These are phyloP conservation scores for Orientallactaga bullata DNA, from an alignment of 2,113 vertebrate genomes.

Conservation along the genomic window DNA sequence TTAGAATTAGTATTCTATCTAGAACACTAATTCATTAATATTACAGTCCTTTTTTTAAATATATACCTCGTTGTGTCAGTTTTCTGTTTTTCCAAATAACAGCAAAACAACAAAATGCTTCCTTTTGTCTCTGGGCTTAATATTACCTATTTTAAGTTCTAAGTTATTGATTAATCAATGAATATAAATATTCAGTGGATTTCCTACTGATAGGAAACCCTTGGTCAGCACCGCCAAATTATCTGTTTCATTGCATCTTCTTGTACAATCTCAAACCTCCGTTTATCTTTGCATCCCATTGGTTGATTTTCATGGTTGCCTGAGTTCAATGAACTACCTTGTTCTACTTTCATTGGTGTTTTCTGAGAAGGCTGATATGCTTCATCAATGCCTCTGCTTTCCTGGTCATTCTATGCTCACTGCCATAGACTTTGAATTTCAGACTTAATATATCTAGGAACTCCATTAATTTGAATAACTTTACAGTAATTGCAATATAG, in stretches of 20 bases:
- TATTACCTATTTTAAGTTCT: neutral
- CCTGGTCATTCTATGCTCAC: neutral
- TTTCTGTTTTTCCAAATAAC: conserved; percentile 26
- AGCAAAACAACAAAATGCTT: conserved; percentile 6
- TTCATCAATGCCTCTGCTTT: neutral
- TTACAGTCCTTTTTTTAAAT: neutral
- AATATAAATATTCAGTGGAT: conserved; percentile 32
- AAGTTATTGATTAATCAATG: conserved; percentile 32
- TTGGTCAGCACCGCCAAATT: neutral
- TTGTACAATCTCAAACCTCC: neutral
- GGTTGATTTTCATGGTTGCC: neutral
- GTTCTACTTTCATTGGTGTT: neutral
- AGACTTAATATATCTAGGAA: neutral
- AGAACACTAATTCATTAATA: conserved; percentile 27
- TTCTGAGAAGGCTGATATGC: neutral
- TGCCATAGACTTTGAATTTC: neutral
- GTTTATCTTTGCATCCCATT: neutral
- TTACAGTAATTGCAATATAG: neutral
- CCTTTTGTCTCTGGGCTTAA: conserved; percentile 55
- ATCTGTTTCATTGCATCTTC: neutral
- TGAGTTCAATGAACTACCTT: neutral
- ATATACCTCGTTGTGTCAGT: conserved; percentile 8
- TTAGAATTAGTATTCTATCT: neutral
- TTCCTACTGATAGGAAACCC: conserved; percentile 7
- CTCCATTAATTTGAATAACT: neutral